phyloP scores from a whole-genome alignment of 37 sponge, comb jelly and placozoan genomes.

The Agelas oroides region DNA sequence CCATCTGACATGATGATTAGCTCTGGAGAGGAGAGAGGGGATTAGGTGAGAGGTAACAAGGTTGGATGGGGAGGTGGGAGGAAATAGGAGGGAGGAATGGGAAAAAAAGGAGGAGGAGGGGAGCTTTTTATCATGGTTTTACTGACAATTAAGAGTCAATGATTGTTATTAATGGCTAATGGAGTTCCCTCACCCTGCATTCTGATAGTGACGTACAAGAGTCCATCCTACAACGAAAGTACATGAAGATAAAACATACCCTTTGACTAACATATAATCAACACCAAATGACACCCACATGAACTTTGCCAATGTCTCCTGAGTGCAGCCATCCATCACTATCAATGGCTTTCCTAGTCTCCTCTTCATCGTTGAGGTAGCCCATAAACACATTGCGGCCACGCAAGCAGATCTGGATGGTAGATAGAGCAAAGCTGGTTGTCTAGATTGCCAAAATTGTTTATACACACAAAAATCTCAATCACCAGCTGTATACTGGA shows the following conservation, averaged over 20 bases:
- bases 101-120: background rate
- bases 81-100: too few relatives aligned
- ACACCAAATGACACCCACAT: background rate
- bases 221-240: constrained; percentile 36
- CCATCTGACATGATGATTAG: constrained; percentile 90
- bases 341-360: constrained; percentile 88
- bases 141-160: background rate
- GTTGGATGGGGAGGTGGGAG: background rate
- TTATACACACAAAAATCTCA: too few relatives aligned
- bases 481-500: too few relatives aligned
- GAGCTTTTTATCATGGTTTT: background rate
- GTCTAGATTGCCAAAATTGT: too few relatives aligned
- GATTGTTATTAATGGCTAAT: too few relatives aligned
- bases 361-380: constrained; percentile 86
- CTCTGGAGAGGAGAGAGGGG: too few relatives aligned
- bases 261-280: background rate
- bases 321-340: constrained; percentile 94
- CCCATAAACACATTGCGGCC: constrained; percentile 97
- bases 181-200: constrained; percentile 82
- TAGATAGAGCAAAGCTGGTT: too few relatives aligned
- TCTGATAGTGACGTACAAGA: constrained; percentile 74
- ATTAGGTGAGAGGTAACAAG: too few relatives aligned
- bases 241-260: too few relatives aligned
- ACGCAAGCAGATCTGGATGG: constrained; percentile 64
- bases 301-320: constrained; percentile 85